Conservation (phyloP, 2,113 vertebrate species). For the Nesogale talazaci region DNA sequence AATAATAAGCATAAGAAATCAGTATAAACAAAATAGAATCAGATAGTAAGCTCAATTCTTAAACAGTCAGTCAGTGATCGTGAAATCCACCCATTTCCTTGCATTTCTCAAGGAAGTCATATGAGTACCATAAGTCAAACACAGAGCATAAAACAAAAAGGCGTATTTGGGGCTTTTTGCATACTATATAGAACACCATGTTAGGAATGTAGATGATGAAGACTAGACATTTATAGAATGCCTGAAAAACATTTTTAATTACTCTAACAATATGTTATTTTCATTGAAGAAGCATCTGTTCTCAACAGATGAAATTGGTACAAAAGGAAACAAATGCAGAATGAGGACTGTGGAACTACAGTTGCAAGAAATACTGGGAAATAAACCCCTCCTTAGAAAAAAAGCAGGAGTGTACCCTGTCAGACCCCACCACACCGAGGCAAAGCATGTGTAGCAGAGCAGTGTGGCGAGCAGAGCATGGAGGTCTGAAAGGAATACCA, state of each 20-base stretch:
- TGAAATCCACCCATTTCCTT: not conserved
- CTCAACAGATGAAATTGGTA: not conserved
- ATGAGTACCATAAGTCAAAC: not conserved
- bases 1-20: too few relatives aligned
- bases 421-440: too few relatives aligned
- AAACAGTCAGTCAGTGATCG: too few relatives aligned
- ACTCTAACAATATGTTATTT: not conserved
- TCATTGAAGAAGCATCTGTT: not conserved
- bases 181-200: not conserved
- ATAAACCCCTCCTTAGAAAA: not conserved
- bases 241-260: not conserved
- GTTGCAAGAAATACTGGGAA: not conserved
- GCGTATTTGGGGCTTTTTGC: not conserved
- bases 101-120: not conserved
- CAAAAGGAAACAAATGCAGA: not conserved
- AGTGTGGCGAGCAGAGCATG: too few relatives aligned
- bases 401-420: too few relatives aligned
- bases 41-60: too few relatives aligned
- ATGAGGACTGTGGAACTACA: not conserved
- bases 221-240: not conserved
- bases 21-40: too few relatives aligned
- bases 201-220: not conserved
- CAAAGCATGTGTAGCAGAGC: too few relatives aligned
- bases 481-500: too few relatives aligned
- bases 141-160: not conserved